These are phyloP conservation scores for Rhadina sibilatrix DNA, from an alignment of 2,113 vertebrate species.

Conservation along the genomic window DNA sequence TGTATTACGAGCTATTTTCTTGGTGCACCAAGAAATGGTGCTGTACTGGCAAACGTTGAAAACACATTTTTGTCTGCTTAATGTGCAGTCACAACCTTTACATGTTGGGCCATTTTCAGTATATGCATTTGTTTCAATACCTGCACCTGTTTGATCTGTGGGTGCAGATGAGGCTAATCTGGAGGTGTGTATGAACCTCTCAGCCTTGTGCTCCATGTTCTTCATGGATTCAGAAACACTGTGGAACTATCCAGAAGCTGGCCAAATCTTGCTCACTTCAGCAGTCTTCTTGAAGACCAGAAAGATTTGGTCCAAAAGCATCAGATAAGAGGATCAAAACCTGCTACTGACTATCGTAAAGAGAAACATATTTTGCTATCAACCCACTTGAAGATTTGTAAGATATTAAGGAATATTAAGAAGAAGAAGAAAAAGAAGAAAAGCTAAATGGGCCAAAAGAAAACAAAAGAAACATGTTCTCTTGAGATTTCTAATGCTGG, in stretches of 20 bases:
- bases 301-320: conserved; percentile 9
- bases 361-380: background rate
- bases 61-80: too few species aligned
- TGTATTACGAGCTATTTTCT: background rate
- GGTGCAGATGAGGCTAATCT: background rate
- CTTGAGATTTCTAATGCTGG: conserved; percentile 56
- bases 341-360: background rate
- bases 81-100: background rate
- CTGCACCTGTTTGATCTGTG: background rate
- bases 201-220: background rate
- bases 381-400: conserved; percentile 32
- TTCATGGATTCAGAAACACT: background rate
- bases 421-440: conserved; percentile 7
- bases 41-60: background rate
- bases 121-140: background rate
- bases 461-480: conserved; percentile 63
- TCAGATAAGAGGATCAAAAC: conserved; percentile 39
- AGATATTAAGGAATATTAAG: conserved; percentile 23
- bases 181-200: conserved; percentile 3
- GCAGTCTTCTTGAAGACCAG: background rate
- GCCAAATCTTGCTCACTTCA: background rate
- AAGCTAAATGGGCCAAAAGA: conserved; percentile 61
- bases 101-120: background rate
- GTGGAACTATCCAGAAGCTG: background rate
- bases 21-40: too few species aligned